These are phyloP conservation scores for Stenichneumon culpator DNA, from an alignment of 2,888 invertebrate genomes.

Conservation along the genomic window DNA sequence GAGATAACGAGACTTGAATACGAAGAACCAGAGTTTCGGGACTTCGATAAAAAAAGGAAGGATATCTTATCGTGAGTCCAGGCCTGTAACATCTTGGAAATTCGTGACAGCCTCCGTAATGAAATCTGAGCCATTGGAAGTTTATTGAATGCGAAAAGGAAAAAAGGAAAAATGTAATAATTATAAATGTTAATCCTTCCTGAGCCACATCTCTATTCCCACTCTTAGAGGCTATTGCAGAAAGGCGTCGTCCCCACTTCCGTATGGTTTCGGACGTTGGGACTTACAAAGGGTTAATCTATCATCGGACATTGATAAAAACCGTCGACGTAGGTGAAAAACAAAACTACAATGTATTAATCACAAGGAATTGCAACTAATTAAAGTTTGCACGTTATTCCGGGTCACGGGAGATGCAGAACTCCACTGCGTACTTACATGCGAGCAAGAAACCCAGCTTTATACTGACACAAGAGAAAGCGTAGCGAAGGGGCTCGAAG, in stretches of 20 bases:
- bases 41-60: background rate
- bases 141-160: background rate
- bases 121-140: background rate
- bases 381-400: background rate
- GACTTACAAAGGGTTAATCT: background rate
- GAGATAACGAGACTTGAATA: conserved; percentile 61
- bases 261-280: no score
- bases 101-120: background rate
- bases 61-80: conserved; percentile 8
- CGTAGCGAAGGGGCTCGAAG: background rate
- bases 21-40: conserved; percentile 46
- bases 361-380: background rate
- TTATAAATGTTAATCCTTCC: background rate
- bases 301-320: background rate
- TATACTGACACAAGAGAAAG: background rate
- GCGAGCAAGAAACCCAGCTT: conserved; percentile 2
- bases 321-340: background rate
- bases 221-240: no score
- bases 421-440: background rate
- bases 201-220: no score
- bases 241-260: no score
- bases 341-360: background rate
- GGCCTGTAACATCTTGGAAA: background rate
- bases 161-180: background rate
- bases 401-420: background rate